Base-by-base conservation (phyloP, 2,113 vertebrate species). In the Tursiops truncatus region DNA sequence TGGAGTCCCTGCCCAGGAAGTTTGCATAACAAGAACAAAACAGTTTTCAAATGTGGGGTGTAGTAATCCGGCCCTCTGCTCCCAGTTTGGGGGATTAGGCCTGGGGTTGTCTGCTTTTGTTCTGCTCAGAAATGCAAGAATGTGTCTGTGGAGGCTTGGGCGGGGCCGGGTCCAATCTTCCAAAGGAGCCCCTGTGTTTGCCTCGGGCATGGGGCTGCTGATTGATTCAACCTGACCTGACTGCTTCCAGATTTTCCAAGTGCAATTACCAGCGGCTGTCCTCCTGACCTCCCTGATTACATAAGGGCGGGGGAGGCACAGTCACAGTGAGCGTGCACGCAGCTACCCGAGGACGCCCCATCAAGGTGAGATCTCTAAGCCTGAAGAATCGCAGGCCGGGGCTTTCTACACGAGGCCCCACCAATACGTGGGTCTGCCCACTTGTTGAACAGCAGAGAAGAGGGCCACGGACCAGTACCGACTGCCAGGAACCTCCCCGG, bases 71-170 rank as follows among this genome's bases (percentile, higher is more conserved):
- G 28, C 81, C 23, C 31, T 88, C 31, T 28, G 71, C 80, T 90
- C 84, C 38, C 28, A 26, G 88, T 60, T 89, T 89, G 25, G 67
- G 70, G 92, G 92, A 95, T 97, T 97, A 96, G 14, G 60, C 60
- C 28, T 86, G 11, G 11, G 63, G 58, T 63, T 93, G 96, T 93
- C 90, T 93, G 77, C 26, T 95, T 94, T 95, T 97, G 83, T 85
- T 91, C n/a, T 23, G 13, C n/a, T 95, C 73, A 96, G 95, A 93
- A 96, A 87, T 89, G 91, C 94, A 82, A 60, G 89, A 80, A 73
- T 89, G 81, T 50, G 18, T 80, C 77, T 88, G 36, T 70, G 96
- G 80, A 91, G 84, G 85, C 65, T 36, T 76, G 83, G 96, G 74
- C n/a, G n/a, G 96, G 83, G 83, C 65, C 44, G 33, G 12, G n/a